phyloP scores from a whole-genome alignment of 2,797 vertebrate species.

The Microcaecilia unicolor region DNA sequence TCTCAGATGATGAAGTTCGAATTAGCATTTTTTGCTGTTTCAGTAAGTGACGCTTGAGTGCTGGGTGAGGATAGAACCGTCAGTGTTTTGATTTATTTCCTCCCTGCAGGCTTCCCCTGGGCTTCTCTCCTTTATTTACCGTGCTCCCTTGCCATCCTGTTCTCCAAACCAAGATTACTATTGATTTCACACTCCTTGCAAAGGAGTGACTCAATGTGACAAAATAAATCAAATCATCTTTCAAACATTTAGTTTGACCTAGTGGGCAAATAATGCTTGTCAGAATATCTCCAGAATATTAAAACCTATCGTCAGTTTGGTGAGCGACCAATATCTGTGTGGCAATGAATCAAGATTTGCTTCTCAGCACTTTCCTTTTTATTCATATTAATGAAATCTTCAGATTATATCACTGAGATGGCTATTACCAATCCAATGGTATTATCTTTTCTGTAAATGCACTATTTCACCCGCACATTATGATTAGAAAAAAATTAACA shows the following conservation, averaged over 20 bases:
- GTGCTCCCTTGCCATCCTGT: too few relatives aligned
- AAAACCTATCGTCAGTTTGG: constrained; percentile 1
- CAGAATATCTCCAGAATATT: constrained; percentile 2
- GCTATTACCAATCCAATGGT: too few relatives aligned
- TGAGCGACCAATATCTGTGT: neutral
- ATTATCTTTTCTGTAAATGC: too few relatives aligned
- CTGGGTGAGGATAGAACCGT: neutral
- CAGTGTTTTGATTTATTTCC: constrained; percentile 3
- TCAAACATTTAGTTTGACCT: constrained; percentile 18
- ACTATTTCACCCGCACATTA: too few relatives aligned
- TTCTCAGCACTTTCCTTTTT: neutral
- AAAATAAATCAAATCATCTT: constrained; percentile 27
- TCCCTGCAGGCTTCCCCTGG: neutral
- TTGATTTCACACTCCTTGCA: constrained; percentile 21
- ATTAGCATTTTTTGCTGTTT: constrained; percentile 2
- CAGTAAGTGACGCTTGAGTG: neutral
- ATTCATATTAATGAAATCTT: neutral
- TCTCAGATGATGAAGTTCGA: neutral
- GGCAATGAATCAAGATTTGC: constrained; percentile 3
- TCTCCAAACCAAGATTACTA: too few relatives aligned
- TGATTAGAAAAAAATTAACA: too few relatives aligned
- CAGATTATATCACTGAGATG: too few relatives aligned
- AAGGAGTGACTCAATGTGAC: constrained; percentile 11
- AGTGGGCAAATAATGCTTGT: constrained; percentile 18
- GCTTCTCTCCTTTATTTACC: too few relatives aligned